These are phyloP conservation scores for Struthidea cinerea DNA, from an alignment of 2,113 vertebrate species.

Conservation along the genomic window DNA sequence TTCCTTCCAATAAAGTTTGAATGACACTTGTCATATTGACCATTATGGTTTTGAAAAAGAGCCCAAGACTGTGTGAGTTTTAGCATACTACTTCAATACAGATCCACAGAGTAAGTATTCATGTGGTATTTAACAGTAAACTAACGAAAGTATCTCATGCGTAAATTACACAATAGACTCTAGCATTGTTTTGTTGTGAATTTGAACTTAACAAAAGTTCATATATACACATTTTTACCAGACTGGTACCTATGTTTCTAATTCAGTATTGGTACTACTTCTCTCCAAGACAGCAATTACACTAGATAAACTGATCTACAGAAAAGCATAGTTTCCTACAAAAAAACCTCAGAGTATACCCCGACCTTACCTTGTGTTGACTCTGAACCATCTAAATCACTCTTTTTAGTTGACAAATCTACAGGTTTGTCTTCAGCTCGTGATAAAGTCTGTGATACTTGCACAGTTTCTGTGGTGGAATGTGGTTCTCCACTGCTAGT, in stretches of 20 bases:
- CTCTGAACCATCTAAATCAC: slow-evolving; percentile 52
- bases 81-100: neutral
- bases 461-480: neutral
- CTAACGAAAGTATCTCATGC: neutral
- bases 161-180: neutral
- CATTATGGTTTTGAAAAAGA: neutral
- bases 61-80: neutral
- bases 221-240: neutral
- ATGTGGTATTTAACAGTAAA: neutral
- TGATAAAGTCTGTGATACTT: neutral
- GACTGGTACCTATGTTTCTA: neutral
- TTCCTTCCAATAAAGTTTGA: neutral
- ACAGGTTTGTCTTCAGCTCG: slow-evolving; percentile 75
- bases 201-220: neutral
- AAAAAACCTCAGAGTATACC: neutral
- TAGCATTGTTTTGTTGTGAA: neutral
- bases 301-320: neutral
- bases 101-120: neutral
- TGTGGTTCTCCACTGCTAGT: slow-evolving; percentile 36
- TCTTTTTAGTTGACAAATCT: slow-evolving; percentile 85
- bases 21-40: neutral
- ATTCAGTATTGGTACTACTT: neutral
- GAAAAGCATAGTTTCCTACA: neutral
- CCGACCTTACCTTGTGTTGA: slow-evolving; percentile 65
- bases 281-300: neutral